Evolutionary conservation across 2,797 vertebrate genomes (phyloP), one percentile per base, ranked within the genome.

Genomic region (Alfaro cultratus): DNA sequence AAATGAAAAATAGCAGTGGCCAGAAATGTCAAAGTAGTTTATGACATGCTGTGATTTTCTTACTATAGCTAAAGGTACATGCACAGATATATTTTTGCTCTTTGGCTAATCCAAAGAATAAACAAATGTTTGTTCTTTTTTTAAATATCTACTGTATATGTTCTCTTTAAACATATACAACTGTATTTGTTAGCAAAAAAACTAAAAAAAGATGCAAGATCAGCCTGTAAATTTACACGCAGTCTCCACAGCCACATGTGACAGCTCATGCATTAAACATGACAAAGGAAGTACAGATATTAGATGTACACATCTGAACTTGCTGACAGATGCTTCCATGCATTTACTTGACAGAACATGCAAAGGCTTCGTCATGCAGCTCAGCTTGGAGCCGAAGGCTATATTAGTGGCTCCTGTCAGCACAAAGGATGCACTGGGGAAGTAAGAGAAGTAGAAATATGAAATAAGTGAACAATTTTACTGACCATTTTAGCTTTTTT

Each of bases 301-400:
- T 60, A 82, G 45, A 78, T 72, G 60, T 62, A 77, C 51, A 74
- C 36, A 76, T 87, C 21, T 75, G 39, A 75, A 80, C 73, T 80
- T 85, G 71, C 77, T 87, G 86, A 90, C 85, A 81, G 86, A 88
- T 80, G 78, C 84, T 86, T 76, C 68, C 64, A 86, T 80, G 77
- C 47, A 29, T 88, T 83, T 64, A 83, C 81, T 85, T 89, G 83
- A 90, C 82, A 90, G 76, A 78, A 76, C 85, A 86, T 83, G 86
- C 79, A 80, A 85, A 85, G 82, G 49, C 83, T 88, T 88, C 79
- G 87, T 91, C 90, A 93, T 91, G 83, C 85, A 90, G 87, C 86
- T 78, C 73, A 21, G 51, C n/a, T 76, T 62, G 73, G 23, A 75
- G 73, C 87, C 76, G 15, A 34, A 73, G 67, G 86, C 81, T 45